Conservation (phyloP, 2,797 vertebrate genomes). For the Botia almorhae region DNA sequence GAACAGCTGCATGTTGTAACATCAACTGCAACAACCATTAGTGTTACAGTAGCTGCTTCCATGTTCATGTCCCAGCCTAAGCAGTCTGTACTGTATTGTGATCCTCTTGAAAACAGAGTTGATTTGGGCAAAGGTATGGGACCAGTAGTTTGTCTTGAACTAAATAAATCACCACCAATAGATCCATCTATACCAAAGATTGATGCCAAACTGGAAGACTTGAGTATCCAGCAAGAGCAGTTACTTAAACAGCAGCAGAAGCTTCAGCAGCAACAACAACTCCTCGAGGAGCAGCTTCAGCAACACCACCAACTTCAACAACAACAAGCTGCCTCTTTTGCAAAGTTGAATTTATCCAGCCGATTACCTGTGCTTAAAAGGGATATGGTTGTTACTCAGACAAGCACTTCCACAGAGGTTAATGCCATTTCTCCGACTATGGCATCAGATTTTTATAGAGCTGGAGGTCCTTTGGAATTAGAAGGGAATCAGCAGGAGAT, state of each 20-base stretch:
- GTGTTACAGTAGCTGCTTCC: constrained; percentile 94
- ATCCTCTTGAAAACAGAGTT: constrained; percentile 90
- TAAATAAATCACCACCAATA: constrained; percentile 81
- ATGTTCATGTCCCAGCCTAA: constrained; percentile 92
- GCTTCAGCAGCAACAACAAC: constrained; percentile 77
- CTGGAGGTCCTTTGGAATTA: constrained; percentile 80
- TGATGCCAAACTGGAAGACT: constrained; percentile 85
- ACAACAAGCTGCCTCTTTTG: constrained; percentile 81
- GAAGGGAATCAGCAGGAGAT: constrained; percentile 80
- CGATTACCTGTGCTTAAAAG: constrained; percentile 87
- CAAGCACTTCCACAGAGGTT: constrained; percentile 73
- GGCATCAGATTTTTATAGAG: constrained; percentile 77
- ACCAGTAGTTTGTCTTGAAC: constrained; percentile 89
- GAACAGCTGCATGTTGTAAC: constrained; percentile 84
- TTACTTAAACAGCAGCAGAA: constrained; percentile 79
- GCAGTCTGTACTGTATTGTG: constrained; percentile 91
- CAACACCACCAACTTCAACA: constrained; percentile 82
- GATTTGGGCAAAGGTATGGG: constrained; percentile 92
- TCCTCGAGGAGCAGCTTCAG: constrained; percentile 77
- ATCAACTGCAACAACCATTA: constrained; percentile 86
- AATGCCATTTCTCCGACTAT: constrained; percentile 76
- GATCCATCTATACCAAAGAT: constrained; percentile 81
- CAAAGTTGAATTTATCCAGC: constrained; percentile 83
- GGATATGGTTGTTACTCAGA: constrained; percentile 86
- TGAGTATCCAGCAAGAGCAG: constrained; percentile 79